Conservation (phyloP, 2,113 vertebrate genomes). For the Siphamia tubifer region DNA sequence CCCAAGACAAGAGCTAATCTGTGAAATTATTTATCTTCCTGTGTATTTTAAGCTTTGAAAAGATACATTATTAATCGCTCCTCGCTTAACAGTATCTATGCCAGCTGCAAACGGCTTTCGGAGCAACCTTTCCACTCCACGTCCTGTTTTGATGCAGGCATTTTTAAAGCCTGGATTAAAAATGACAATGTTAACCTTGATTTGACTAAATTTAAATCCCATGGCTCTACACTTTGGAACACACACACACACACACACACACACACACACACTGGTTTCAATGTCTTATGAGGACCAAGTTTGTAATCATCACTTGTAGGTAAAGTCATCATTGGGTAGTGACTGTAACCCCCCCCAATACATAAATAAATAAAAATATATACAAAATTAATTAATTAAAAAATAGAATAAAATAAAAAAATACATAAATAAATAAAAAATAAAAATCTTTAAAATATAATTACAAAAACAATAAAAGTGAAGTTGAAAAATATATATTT, state of each 20-base stretch:
- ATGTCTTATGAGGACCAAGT: no score
- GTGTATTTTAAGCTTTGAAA: constrained; percentile 68
- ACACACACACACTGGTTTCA: no score
- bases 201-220: constrained; percentile 30
- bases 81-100: constrained; percentile 36
- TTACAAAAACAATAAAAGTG: no score
- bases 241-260: background rate
- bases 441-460: no score
- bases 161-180: constrained; percentile 11
- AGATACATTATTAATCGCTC: constrained; percentile 64
- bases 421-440: no score
- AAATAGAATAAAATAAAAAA: no score
- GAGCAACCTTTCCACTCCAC: constrained; percentile 7
- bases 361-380: no score
- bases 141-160: constrained; percentile 1
- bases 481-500: no score
- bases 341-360: no score
- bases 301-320: no score
- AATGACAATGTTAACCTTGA: constrained; percentile 23
- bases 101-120: constrained; percentile 1
- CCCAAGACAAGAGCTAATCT: constrained; percentile 68
- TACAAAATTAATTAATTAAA: no score
- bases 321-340: no score
- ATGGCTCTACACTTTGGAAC: background rate
- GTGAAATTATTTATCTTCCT: constrained; percentile 75